Percentiles rank a stretch among this genome's conserved stretches.
Conservation (phyloP, 1,140 invertebrate species). For the Caenorhabditis briggsae region DNA sequence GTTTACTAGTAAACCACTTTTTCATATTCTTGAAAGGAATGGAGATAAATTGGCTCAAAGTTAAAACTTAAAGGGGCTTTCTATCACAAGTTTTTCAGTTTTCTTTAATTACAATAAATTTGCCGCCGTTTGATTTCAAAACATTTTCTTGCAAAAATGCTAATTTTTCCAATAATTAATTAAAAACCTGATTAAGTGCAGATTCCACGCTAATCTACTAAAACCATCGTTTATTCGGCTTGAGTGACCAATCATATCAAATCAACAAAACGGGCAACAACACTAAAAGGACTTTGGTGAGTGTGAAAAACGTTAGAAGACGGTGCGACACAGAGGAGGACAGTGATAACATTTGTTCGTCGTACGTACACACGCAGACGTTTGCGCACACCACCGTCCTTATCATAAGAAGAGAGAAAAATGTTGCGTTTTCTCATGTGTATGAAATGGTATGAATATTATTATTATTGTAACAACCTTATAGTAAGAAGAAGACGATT, state of each 20-base stretch:
- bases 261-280: background rate
- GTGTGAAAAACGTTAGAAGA: background rate
- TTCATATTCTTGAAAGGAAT: no score
- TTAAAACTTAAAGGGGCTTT: no score
- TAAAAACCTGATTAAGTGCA: background rate
- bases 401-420: constrained; percentile 21
- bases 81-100: no score
- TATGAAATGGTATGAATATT: constrained; percentile 53
- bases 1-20: no score
- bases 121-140: no score
- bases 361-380: constrained; percentile 24
- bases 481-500: background rate
- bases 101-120: no score
- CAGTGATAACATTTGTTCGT: constrained; percentile 50
- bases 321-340: background rate
- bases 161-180: no score
- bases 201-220: background rate
- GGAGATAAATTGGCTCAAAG: no score
- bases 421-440: constrained; percentile 22
- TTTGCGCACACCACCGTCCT: background rate
- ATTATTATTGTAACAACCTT: constrained; percentile 53
- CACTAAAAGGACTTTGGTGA: background rate
- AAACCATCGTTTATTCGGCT: background rate
- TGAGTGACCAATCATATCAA: constrained; percentile 29
- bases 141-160: no score